These are phyloP conservation scores for Corythornis madagascariensis DNA, from an alignment of 2,113 vertebrate genomes.

Conservation along the genomic window DNA sequence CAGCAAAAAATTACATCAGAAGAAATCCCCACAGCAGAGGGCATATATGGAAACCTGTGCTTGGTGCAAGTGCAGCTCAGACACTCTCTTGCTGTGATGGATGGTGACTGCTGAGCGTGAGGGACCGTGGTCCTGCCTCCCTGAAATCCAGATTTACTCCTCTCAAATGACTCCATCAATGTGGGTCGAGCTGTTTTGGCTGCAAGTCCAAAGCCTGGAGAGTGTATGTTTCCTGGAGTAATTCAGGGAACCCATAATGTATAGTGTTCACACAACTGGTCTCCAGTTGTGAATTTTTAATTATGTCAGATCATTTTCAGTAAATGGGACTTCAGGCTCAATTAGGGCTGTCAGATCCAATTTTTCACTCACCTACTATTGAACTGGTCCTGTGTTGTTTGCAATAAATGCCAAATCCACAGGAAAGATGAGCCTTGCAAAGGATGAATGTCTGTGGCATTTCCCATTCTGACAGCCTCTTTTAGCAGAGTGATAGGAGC, in stretches of 20 bases:
- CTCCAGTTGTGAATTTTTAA: conserved; percentile 81
- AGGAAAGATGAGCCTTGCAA: conserved; percentile 51
- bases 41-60: background rate
- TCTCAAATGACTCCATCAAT: background rate
- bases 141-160: background rate
- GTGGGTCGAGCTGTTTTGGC: conserved; percentile 31
- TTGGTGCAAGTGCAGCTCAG: background rate
- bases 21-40: background rate
- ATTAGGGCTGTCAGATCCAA: conserved; percentile 77
- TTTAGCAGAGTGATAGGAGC: background rate
- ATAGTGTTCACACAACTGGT: conserved; percentile 69
- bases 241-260: conserved; percentile 65
- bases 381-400: conserved; percentile 64
- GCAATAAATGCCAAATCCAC: conserved; percentile 70
- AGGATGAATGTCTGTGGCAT: conserved; percentile 18
- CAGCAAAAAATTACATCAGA: background rate
- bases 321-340: conserved; percentile 78
- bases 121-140: background rate
- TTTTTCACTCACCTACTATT: conserved; percentile 72
- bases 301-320: conserved; percentile 77
- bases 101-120: background rate
- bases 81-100: background rate
- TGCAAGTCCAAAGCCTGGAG: conserved; percentile 53
- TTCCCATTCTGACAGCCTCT: background rate
- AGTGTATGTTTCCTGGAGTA: conserved; percentile 51